phyloP scores from a whole-genome alignment of 2,113 vertebrate species.

The Hippolais icterina region DNA sequence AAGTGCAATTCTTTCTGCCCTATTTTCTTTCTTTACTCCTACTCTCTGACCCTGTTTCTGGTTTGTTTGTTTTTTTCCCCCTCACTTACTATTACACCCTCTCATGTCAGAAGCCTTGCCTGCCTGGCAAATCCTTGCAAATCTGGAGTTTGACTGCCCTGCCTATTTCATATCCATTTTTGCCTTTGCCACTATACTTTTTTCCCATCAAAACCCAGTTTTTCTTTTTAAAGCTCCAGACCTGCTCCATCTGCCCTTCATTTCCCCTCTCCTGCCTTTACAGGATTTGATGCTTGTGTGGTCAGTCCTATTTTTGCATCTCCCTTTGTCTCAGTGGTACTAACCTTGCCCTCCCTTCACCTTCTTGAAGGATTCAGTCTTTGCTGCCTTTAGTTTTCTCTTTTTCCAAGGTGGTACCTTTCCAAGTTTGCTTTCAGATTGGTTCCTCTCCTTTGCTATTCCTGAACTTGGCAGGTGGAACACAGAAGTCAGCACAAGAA shows the following conservation, averaged over 20 bases:
- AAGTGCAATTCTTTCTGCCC: background rate
- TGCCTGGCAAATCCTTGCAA: background rate
- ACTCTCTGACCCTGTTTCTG: background rate
- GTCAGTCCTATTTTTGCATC: background rate
- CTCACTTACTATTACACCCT: background rate
- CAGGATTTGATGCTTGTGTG: background rate
- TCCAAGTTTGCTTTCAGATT: background rate
- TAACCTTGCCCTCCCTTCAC: background rate
- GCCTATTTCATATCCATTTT: background rate
- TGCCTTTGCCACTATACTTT: background rate
- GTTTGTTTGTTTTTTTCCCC: background rate
- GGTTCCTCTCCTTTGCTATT: background rate
- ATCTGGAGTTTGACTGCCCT: background rate
- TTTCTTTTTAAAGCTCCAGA: background rate
- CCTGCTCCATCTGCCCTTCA: background rate
- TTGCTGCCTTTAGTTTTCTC: background rate
- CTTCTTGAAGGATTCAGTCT: background rate
- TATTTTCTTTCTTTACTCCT: background rate
- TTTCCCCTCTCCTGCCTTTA: background rate
- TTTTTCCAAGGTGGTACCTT: background rate
- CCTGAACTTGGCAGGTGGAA: constrained; percentile 1
- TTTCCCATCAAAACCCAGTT: background rate
- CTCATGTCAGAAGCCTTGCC: background rate
- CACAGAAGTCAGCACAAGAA: background rate
- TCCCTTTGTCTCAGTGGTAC: background rate